Percentiles rank a stretch among this genome's conserved stretches.
phyloP scores from a whole-genome alignment of 2,888 invertebrate species.

The Pseudococcus jackbeardsleyi region DNA sequence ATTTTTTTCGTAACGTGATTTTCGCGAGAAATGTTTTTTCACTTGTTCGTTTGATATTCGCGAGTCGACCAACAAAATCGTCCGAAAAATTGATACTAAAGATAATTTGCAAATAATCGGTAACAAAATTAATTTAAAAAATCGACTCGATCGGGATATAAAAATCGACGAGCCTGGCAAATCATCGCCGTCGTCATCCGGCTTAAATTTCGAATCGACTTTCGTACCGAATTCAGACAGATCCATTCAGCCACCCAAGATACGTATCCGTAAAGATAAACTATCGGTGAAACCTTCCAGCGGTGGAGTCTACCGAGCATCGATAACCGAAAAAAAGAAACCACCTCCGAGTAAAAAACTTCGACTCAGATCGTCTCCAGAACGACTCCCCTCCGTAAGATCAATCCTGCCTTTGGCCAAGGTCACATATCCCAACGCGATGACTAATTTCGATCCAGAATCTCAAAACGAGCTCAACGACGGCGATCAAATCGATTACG shows the following conservation, averaged over 20 bases:
- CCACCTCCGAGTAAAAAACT: not conserved
- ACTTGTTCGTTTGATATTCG: not conserved
- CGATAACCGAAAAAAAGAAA: constrained; percentile 9
- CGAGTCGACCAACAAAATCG: not conserved
- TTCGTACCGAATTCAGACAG: constrained; percentile 31
- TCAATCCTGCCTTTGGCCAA: not conserved
- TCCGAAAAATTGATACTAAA: constrained; percentile 36
- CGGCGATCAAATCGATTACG: not conserved
- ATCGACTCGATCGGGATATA: constrained; percentile 1
- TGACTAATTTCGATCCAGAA: constrained; percentile 41
- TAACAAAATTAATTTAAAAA: constrained; percentile 46
- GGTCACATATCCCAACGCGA: constrained; percentile 21
- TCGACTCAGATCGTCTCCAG: not conserved
- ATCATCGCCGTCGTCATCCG: not conserved
- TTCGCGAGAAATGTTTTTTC: not conserved
- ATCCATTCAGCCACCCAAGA: not conserved
- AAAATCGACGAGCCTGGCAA: not conserved
- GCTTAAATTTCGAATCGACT: not conserved
- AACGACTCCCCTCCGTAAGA: not conserved
- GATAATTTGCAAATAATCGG: constrained; percentile 52
- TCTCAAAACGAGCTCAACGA: constrained; percentile 46
- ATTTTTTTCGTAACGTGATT: not conserved
- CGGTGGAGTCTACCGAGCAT: constrained; percentile 41
- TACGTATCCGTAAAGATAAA: not conserved
- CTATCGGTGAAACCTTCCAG: constrained; percentile 36